Evolutionary conservation across 2,888 invertebrate species (phyloP), one percentile per base, ranked within the genome.

Genomic region (Dione juno): DNA sequence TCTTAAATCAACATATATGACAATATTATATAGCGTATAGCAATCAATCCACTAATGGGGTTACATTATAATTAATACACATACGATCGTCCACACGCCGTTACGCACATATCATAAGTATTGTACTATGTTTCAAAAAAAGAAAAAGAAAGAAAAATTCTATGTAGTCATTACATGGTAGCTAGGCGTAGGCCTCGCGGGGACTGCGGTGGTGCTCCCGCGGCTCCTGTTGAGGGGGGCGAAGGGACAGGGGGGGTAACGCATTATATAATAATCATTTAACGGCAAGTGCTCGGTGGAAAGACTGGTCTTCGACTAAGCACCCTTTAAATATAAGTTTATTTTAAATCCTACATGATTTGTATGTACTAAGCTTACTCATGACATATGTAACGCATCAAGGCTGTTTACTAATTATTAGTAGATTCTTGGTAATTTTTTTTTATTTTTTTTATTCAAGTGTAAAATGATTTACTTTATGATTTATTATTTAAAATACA

Each of bases 101-200:
- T 87, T 90, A 91, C 92, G 92, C 92, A 92, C 92, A 92, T 92
- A 92, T 92, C 91, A 93, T 91, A 88, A 78, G 82, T 89, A 83
- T 87, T 84, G 86, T 83, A 85, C 89, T 90, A 89, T 87, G 84
- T 86, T 87, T 89, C 83, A 86, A 88, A 92, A 92, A 89, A 86
- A 85, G 85, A 88, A 88, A 87, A 88, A 84, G 82, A 87, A 89
- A 84, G 84, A 83, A 86, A 84, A 84, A 86, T 87, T 90, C 88
- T 91, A 87, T 89, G 81, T 86, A 85, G 82, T 88, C 87, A 88
- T 92, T 92, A 92, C 92, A 92, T 92, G 90, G 83, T 82, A 84
- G 78, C 74, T 86, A 86, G 89, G 82, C 82, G 86, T 79, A 87
- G 77, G 85, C 84, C 78, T 85, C 84, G 79, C 84, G 82, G 77